Percentiles rank a stretch among this genome's conserved stretches.
These are phyloP conservation scores for Onychomys torridus DNA, from an alignment of 2,797 vertebrate species.

Conservation along the genomic window DNA sequence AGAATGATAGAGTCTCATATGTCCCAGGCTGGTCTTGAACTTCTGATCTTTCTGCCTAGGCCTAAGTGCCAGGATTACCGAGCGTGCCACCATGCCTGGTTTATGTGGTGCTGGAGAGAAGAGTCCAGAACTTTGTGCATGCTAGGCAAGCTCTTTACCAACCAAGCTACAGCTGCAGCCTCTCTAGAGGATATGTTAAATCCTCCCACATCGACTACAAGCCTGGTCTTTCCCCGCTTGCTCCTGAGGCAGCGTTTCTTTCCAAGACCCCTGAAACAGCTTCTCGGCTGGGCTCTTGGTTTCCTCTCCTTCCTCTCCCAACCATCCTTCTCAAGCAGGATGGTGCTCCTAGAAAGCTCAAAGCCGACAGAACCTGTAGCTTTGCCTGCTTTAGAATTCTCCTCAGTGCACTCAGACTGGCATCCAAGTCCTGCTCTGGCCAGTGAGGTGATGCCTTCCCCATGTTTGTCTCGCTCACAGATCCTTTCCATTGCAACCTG, in stretches of 20 bases:
- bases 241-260: background rate
- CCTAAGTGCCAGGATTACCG: background rate
- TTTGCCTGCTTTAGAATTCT: background rate
- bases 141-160: no score
- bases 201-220: rapidly evolving
- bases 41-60: background rate
- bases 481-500: background rate
- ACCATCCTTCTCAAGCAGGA: background rate
- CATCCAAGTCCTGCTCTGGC: background rate
- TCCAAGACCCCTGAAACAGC: background rate
- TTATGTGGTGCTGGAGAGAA: background rate
- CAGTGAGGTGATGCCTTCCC: background rate
- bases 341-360: background rate
- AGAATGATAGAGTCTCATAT: background rate
- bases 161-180: background rate
- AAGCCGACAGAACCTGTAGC: background rate
- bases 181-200: background rate
- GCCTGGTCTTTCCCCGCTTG: background rate
- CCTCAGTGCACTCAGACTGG: background rate
- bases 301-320: background rate
- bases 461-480: background rate
- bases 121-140: no score
- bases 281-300: background rate
- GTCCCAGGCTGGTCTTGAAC: no score
- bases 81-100: background rate